Evolutionary conservation across 2,888 invertebrate species (phyloP), one percentile per base, ranked within the genome.

Genomic region (Mythimna impura): DNA sequence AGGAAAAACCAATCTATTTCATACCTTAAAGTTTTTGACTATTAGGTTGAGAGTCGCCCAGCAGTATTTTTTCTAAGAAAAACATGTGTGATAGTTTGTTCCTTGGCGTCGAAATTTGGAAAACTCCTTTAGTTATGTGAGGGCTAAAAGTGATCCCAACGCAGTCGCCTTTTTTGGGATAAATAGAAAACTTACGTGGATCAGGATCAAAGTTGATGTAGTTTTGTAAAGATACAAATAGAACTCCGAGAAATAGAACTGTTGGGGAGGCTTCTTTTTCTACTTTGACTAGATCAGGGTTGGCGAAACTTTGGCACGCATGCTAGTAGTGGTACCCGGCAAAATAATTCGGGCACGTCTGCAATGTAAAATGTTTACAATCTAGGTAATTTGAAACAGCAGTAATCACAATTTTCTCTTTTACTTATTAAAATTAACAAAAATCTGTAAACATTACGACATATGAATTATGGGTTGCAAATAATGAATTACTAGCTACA

Each of bases 71-170:
- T n/a, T 61, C 9, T 43, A 63, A 66, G 70, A 64, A 60, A 66
- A 60, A 72, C 47, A 79, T 71, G 76, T 78, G 67, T 67, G 77
- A 76, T 76, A 81, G 73, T 85, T 81, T 83, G 68, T 73, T 75
- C 71, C 67, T 85, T 83, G 68, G 71, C 76, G 73, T 76, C 58
- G 73, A 85, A 85, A 85, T 87, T 87, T 84, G 83, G 81, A 67
- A 83, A 88, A 88, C 86, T 87, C 81, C 80, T 83, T 54, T 57
- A 58, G 77, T 77, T 79, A 72, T 85, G 80, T 76, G 75, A 65
- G 65, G 86, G 79, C 76, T 75, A 71, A 80, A 86, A 87, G 69
- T 86, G 85, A 88, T 89, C 83, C 77, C 76, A 72, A 74, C 70
- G 73, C 79, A 84, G 85, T 78, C 79, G 71, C 79, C 65, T 82